phyloP scores from a whole-genome alignment of 37 sponge, comb jelly and placozoan genomes.

The Halisarca cf. caerulea region DNA sequence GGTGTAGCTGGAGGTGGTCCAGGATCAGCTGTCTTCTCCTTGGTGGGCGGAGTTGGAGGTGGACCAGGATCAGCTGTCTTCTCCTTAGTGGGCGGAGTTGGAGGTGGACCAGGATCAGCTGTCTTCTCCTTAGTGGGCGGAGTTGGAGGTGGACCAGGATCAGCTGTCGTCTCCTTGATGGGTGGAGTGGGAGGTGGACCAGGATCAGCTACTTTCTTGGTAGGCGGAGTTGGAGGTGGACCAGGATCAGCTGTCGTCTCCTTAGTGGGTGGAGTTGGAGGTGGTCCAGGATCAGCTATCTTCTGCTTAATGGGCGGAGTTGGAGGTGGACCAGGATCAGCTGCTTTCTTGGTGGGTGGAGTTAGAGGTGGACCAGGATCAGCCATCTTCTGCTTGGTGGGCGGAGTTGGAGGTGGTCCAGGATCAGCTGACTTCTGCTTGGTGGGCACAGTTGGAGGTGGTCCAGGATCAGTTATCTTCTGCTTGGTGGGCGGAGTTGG shows the following conservation, averaged over 20 bases:
- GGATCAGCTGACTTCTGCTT: neutral
- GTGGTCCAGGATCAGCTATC: neutral
- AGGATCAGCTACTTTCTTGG: neutral
- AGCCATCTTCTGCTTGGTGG: neutral
- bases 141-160: neutral
- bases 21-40: neutral
- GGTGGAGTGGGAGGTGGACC: neutral
- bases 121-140: conserved; percentile 4
- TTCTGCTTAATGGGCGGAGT: neutral
- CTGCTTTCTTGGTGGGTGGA: neutral
- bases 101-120: conserved; percentile 2
- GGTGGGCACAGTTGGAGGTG: conserved; percentile 13
- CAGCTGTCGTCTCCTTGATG: neutral
- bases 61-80: neutral
- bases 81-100: neutral
- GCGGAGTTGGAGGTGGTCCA: neutral
- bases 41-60: neutral
- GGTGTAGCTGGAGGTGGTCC: neutral
- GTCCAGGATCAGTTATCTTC: neutral
- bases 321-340: neutral
- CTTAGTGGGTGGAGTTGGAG: neutral
- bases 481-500: neutral
- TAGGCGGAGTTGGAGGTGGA: neutral
- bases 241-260: neutral
- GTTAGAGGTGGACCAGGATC: neutral